Conservation (phyloP, 2,888 invertebrate species). For the Cryptocheilus praepositus region DNA sequence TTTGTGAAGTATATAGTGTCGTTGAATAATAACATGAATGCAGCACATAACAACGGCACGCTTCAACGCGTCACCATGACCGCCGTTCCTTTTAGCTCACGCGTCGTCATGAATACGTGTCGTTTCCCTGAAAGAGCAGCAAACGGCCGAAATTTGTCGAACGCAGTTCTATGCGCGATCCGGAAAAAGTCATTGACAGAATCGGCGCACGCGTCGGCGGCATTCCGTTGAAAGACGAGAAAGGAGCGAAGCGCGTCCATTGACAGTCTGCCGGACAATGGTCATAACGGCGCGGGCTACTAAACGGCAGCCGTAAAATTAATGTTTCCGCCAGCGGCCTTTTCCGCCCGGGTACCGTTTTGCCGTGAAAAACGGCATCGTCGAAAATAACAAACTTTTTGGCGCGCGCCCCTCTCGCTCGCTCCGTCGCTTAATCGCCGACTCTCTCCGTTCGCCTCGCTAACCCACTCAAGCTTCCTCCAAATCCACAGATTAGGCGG, state of each 20-base stretch:
- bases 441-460: slow-evolving; percentile 2
- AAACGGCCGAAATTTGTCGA: no score
- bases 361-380: background rate
- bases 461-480: slow-evolving; percentile 13
- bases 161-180: no score
- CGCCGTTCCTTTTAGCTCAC: no score
- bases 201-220: background rate
- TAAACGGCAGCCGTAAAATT: slow-evolving; percentile 30
- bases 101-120: no score
- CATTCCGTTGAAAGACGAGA: background rate
- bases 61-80: no score
- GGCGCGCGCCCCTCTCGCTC: slow-evolving; percentile 4
- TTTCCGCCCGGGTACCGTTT: slow-evolving; percentile 10
- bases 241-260: no score
- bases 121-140: no score
- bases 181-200: slow-evolving; percentile 6
- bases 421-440: no score
- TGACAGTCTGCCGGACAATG: background rate
- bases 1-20: no score
- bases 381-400: slow-evolving; percentile 17
- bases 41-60: no score
- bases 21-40: no score
- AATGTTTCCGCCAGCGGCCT: slow-evolving; percentile 27
- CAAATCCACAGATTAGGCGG: slow-evolving; percentile 54
- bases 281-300: slow-evolving; percentile 1